Conservation (phyloP, 2,113 vertebrate species). For the Neogobius melanostomus region DNA sequence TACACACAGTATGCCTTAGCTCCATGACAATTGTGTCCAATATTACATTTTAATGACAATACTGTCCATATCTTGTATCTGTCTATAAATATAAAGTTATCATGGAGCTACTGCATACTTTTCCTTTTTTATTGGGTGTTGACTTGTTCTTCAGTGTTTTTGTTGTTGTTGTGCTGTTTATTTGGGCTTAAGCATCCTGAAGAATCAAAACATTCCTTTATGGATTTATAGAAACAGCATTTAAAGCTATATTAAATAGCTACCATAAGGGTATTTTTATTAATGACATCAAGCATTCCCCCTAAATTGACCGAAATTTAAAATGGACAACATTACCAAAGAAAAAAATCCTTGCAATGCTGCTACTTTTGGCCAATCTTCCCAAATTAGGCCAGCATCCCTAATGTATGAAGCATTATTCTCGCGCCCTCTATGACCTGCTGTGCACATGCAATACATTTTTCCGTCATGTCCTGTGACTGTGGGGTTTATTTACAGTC, state of each 20-base stretch:
- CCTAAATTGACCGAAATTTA: conserved; percentile 73
- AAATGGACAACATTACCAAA: conserved; percentile 72
- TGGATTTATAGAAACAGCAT: neutral
- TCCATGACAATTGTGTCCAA: too few relatives aligned
- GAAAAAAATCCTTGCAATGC: conserved; percentile 85
- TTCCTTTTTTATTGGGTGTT: neutral
- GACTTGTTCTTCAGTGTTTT: conserved; percentile 8
- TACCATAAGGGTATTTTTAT: conserved; percentile 60
- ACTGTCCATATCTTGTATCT: too few relatives aligned
- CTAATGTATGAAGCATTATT: conserved; percentile 75
- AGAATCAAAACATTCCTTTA: conserved; percentile 14
- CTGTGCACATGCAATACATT: conserved; percentile 73
- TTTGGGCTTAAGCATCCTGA: conserved; percentile 7
- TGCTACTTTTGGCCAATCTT: conserved; percentile 82
- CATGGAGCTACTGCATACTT: too few relatives aligned
- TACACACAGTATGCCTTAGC: neutral
- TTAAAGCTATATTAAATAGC: conserved; percentile 16
- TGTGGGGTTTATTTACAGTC: conserved; percentile 81
- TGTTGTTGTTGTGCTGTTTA: too few relatives aligned
- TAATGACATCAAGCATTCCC: conserved; percentile 67
- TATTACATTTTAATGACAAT: too few relatives aligned
- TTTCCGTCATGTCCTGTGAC: conserved; percentile 70
- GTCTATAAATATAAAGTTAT: too few relatives aligned
- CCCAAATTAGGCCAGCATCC: conserved; percentile 95
- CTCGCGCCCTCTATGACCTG: conserved; percentile 76